Base-by-base conservation (phyloP, 2,888 invertebrate species). In the Erynnis tages region DNA sequence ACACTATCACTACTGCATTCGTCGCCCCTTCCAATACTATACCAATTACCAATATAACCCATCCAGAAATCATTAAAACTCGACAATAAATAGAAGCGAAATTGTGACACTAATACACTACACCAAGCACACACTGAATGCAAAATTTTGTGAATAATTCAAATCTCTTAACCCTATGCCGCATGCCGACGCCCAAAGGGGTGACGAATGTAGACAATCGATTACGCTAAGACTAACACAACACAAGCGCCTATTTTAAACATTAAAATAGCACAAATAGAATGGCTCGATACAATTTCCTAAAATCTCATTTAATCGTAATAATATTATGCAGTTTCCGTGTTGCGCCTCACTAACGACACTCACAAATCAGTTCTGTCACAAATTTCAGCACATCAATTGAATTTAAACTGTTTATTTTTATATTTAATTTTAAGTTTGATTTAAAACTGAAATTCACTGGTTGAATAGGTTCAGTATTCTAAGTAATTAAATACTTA, bases 211-310 rank as follows among this genome's bases (percentile, higher is more conserved):
- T 59, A 54, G 48, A 57, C 29, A 47, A 25, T 49, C 21, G 25
- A 58, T 60, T 60, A 65, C 57, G 37, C 64, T 83, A 82, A 79
- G 58, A 76, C 86, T 86, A 84, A 86, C 83, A 87, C 86, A 84
- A 84, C 79, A 85, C 85, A 87, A 85, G 86, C 86, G 73, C 71
- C 78, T 81, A 83, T 71, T 79, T 79, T 52, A 52, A 82, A 78
- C 73, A 63, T 79, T 84, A 82, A 82, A 83, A 82, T 83, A 86
- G 81, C 83, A 86, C 80, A 69, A 76, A 53, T 59, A 59, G 76
- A 80, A 83, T 79, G 83, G 82, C 84, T 80, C 71, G 75, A 73
- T 81, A 81, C 77, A 77, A 76, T 81, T 74, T 68, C 71, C 76
- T 82, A 78, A 57, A 73, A 81, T 83, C 76, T 78, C 79, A 73